phyloP scores from a whole-genome alignment of 2,797 vertebrate genomes.

The Sebastes minor region DNA sequence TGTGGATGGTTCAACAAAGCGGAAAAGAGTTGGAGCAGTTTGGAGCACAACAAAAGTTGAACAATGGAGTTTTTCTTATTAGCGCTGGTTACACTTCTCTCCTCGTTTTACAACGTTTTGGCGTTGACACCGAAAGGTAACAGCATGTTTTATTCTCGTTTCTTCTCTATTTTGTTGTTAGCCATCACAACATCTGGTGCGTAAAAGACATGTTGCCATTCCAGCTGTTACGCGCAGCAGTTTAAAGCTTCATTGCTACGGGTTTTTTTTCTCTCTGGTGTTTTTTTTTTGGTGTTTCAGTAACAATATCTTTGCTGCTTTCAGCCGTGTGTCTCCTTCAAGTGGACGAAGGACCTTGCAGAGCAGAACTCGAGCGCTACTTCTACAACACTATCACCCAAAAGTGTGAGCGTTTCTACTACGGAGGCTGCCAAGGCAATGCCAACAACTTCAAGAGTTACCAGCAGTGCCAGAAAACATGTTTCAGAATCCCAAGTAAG shows the following conservation, averaged over 20 bases:
- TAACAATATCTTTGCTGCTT: slow-evolving; percentile 5
- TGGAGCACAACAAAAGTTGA: not conserved
- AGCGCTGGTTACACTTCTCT: slow-evolving; percentile 45
- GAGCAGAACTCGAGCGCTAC: slow-evolving; percentile 77
- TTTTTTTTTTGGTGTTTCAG: not conserved
- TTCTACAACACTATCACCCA: slow-evolving; percentile 90
- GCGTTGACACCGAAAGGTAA: slow-evolving; percentile 65
- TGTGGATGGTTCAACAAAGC: slow-evolving; percentile 7
- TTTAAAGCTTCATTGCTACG: not conserved
- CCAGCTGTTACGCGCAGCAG: not conserved
- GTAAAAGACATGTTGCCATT: not conserved
- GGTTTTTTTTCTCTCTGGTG: not conserved
- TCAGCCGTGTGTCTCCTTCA: slow-evolving; percentile 85
- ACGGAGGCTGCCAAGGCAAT: slow-evolving; percentile 91
- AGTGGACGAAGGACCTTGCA: slow-evolving; percentile 85
- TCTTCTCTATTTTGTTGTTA: not conserved
- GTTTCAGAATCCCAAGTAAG: slow-evolving; percentile 91
- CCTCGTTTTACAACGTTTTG: slow-evolving; percentile 41
- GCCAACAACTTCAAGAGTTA: slow-evolving; percentile 88
- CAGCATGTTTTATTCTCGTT: not conserved
- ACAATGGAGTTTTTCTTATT: slow-evolving; percentile 72
- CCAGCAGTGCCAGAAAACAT: slow-evolving; percentile 85
- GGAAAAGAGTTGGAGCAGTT: not conserved
- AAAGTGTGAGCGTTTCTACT: slow-evolving; percentile 86
- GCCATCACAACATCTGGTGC: not conserved